These are phyloP conservation scores for Phoeniculus purpureus DNA, from an alignment of 2,797 vertebrate species.

Conservation along the genomic window DNA sequence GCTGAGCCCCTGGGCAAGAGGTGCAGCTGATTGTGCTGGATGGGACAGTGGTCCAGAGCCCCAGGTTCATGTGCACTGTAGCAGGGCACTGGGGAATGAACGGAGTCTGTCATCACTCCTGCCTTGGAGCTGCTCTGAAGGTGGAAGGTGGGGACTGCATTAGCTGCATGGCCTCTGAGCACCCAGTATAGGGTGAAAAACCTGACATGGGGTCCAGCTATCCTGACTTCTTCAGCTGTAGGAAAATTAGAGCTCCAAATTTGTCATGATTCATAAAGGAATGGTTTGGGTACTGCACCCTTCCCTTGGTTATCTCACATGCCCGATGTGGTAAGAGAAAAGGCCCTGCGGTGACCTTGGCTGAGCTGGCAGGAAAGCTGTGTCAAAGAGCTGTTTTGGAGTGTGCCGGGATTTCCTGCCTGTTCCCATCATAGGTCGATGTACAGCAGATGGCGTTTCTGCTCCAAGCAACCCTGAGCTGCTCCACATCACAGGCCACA, in stretches of 20 bases:
- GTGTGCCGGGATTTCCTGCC: accelerated
- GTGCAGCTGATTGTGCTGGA: neutral
- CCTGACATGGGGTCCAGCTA: accelerated
- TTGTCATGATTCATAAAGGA: neutral
- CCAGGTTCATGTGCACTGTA: accelerated
- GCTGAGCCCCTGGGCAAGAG: neutral
- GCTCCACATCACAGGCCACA: accelerated
- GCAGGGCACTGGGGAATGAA: neutral
- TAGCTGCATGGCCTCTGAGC: accelerated
- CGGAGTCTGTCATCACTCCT: accelerated
- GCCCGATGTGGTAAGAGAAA: accelerated
- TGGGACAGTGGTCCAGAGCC: neutral
- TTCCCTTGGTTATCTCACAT: neutral
- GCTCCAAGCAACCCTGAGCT: accelerated
- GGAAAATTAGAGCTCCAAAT: accelerated
- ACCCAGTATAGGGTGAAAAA: neutral
- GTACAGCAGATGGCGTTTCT: neutral
- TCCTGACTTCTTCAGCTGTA: neutral
- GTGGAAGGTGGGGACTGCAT: accelerated
- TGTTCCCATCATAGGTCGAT: accelerated
- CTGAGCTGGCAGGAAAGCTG: neutral
- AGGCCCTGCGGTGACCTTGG: neutral
- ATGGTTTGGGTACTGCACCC: neutral
- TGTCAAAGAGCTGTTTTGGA: accelerated
- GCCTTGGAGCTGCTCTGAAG: accelerated